Percentiles rank a stretch among this genome's conserved stretches.
These are phyloP conservation scores for Ianthella basta DNA, from an alignment of 37 sponge, comb jelly and placozoan genomes.

Conservation along the genomic window DNA sequence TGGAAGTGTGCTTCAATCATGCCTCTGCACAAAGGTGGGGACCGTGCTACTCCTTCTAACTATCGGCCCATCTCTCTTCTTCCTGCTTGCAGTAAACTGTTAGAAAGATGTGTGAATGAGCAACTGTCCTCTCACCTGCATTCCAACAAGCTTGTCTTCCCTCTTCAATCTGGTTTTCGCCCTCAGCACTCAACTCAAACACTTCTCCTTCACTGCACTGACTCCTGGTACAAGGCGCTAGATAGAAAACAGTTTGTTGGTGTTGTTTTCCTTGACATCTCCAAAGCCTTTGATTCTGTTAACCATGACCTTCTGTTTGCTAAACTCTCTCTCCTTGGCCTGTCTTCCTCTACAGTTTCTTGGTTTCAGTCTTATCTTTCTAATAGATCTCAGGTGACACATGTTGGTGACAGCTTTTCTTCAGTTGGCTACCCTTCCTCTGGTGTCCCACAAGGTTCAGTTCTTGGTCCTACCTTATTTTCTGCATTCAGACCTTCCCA, in stretches of 20 bases:
- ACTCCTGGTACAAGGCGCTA: conserved; percentile 17
- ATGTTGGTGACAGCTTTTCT: conserved; percentile 14
- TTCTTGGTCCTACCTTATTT: conserved; percentile 12
- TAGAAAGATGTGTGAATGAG: conserved; percentile 10
- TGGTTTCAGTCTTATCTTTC: conserved; percentile 21
- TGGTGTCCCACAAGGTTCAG: conserved; percentile 17
- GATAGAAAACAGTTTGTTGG: conserved; percentile 16
- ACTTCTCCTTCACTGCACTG: conserved; percentile 23
- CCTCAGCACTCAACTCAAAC: conserved; percentile 17
- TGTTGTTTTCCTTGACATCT: conserved; percentile 13
- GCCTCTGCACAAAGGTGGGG: conserved; percentile 21
- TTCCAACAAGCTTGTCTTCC: not conserved
- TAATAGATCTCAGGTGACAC: not conserved
- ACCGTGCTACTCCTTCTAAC: not conserved
- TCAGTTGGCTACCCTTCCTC: not conserved
- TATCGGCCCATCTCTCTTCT: conserved; percentile 16
- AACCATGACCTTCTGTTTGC: conserved; percentile 1
- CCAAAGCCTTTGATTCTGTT: conserved; percentile 3
- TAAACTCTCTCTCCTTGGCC: conserved; percentile 21
- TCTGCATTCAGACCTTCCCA: conserved; percentile 13
- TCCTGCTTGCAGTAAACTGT: not conserved
- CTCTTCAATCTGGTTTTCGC: conserved; percentile 4
- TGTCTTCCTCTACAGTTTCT: conserved; percentile 10
- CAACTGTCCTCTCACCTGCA: conserved; percentile 8
- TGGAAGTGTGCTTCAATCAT: conserved; percentile 6